Evolutionary conservation across 2,797 vertebrate species (phyloP), one percentile per base, ranked within the genome.

Genomic region (Fratercula arctica): DNA sequence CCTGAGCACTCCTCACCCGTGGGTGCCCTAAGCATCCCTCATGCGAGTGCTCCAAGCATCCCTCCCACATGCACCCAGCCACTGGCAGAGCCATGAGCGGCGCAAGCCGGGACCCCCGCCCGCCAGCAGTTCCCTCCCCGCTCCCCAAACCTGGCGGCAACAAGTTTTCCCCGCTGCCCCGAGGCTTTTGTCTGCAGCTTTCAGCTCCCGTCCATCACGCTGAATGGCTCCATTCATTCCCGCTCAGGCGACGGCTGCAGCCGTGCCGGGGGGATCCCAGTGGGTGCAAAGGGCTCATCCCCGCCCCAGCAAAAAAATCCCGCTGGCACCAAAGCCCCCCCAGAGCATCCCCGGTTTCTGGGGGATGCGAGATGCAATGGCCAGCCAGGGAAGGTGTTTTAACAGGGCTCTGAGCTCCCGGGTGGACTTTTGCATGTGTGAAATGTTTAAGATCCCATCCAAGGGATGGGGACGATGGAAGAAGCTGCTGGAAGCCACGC

Each of bases 211-310:
- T 97, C 98, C 89, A 54, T 97, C 97, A 96, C 90, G 46, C 89
- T 98, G 91, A 98, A 98, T 97, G 96, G 93, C 85, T 92, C 97
- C 97, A 98, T 98, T 98, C 97, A 98, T 89, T 79, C 86, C 90
- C 95, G 93, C 93, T 96, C 94, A 93, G 96, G 93, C 85, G 90
- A 86, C 89, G 95, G 90, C 96, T 18, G 72, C 95, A 92, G 83
- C 93, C 89, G 37, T 57, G 90, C 95, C 63, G 66, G 93, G 89
- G 37, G 95, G 94, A 96, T 95, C 97, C 96, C 66, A 96, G 95
- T 94, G 97, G 90, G 95, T 91, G 89, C 96, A 95, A 94, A 95
- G 96, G 90, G 89, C 87, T 43, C 46, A 35, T 83, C 67, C 74
- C 81, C 19, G 6, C 23, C 95, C 64, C 31, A 29, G 68, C 48